A percentile compares a stretch with the other conserved stretches of the same genome.
Conservation (phyloP, 30 jellyfish, hydroid and myxozoan genomes). For the Sanderia malayensis region DNA sequence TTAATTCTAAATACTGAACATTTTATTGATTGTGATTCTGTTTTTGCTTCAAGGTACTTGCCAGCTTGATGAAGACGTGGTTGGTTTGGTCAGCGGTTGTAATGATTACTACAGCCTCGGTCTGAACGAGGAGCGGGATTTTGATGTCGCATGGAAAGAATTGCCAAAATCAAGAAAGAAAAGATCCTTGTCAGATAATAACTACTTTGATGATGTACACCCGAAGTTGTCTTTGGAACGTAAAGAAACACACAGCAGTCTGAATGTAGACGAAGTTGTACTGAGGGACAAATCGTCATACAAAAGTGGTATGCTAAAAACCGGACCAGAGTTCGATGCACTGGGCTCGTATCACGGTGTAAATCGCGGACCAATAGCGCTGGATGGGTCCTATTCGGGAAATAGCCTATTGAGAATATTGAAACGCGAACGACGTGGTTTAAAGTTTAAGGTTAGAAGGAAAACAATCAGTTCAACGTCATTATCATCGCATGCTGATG, state of each 20-base stretch:
- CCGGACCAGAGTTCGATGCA: not conserved
- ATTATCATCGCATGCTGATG: conserved; percentile 12
- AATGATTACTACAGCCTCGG: conserved; percentile 34
- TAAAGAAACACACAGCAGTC: no score
- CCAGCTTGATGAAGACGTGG: conserved; percentile 13
- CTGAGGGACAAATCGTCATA: not conserved
- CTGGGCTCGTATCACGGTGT: not conserved
- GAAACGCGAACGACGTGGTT: conserved; percentile 26
- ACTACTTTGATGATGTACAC: no score
- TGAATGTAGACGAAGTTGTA: no score
- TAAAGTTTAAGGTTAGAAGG: conserved; percentile 26
- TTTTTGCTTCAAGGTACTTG: conserved; percentile 16
- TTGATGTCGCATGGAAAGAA: conserved; percentile 30
- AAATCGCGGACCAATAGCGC: not conserved
- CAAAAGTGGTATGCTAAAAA: no score
- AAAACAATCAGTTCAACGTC: conserved; percentile 21
- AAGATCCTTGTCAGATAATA: not conserved
- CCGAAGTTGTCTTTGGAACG: no score
- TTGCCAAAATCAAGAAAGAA: conserved; percentile 6
- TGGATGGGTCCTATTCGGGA: not conserved
- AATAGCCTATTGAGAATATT: not conserved
- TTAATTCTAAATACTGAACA: not conserved
- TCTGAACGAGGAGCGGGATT: conserved; percentile 24
- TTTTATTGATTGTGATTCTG: not conserved
- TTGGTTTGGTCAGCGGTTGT: conserved; percentile 11